Evolutionary conservation across 2,888 invertebrate genomes (phyloP), one percentile per base, ranked within the genome.

Genomic region (Caenorhabditis drosophilae): DNA sequence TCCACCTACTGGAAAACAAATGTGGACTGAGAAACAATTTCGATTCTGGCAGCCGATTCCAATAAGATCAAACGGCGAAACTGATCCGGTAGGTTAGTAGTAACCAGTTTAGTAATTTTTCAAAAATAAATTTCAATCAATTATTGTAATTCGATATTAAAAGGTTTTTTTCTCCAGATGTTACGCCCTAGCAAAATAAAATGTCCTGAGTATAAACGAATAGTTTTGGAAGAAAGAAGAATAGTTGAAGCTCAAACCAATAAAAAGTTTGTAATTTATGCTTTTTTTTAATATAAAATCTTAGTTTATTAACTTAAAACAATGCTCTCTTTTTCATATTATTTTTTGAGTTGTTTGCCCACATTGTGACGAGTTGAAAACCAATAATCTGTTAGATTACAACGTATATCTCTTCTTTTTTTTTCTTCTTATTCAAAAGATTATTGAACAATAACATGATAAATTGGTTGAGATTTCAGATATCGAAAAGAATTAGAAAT

Each of bases 1-100:
- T 83, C 90, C 72, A 20, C 76, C 78, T 7, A 55, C 58, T 23
- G 49, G 50, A 2, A 38, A 48, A 9, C 62, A 70, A 31, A 34
- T 58, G 11, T 74, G 74, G 67, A 73, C 68, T 31, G 52, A 52
- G 16, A 64, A 54, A 22, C 53, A 53, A 23, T 57, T 44, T 35
- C 41, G 67, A 18, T 49, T 50, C 11, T 77, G 77, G 77, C 76
- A 77, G 38, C 77, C 77, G 9, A 72, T 73, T 36, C 73, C 77
- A 18, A 66, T 77, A 12, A 67, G 77, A 16, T 58, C 75, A 9
- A 69, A 60, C 41, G 70, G 67, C 9, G 50, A 61, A 35, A 56
- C 67, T 18, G 78, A 78, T 50, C 72, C 76, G 36, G 78, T 78
- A 41, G 35, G 46, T 20, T 15, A n/a, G 25, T 6, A n/a, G 20